Percentiles rank a stretch among this genome's conserved stretches.
Evolutionary conservation across 2,797 vertebrate species (phyloP).

Genomic region (Garrulus glandarius): DNA sequence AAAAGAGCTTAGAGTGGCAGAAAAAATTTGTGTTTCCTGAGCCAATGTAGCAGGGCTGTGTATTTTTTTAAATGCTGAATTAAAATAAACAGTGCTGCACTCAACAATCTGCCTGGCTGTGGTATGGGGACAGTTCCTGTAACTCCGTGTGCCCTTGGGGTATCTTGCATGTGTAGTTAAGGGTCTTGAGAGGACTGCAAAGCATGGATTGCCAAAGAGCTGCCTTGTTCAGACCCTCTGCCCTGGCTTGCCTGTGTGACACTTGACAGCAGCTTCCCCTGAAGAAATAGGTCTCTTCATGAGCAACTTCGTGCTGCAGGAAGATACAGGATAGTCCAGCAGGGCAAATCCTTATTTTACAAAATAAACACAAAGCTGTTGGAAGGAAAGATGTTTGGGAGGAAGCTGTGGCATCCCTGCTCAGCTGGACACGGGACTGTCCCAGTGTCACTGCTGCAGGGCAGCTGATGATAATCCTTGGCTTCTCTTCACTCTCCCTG

Average conservation of each 20-base stretch:
- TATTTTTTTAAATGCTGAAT: neutral
- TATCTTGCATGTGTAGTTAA: neutral
- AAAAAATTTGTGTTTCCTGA: neutral
- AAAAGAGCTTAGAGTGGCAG: conserved; percentile 39
- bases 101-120: neutral
- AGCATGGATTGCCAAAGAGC: neutral
- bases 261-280: neutral
- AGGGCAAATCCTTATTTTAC: neutral
- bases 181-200: neutral
- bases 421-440: neutral
- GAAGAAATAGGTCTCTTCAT: neutral
- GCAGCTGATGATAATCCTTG: neutral
- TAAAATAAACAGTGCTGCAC: conserved; percentile 8
- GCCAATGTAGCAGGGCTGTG: neutral
- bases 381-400: neutral
- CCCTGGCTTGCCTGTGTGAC: neutral
- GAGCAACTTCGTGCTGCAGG: neutral
- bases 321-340: neutral
- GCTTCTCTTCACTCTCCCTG: neutral
- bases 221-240: neutral
- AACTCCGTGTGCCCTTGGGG: neutral
- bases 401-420: neutral
- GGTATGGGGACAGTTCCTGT: neutral
- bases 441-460: neutral
- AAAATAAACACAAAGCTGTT: neutral